These are phyloP conservation scores for Arctocebus calabarensis DNA, from an alignment of 2,797 vertebrate species.

Conservation along the genomic window DNA sequence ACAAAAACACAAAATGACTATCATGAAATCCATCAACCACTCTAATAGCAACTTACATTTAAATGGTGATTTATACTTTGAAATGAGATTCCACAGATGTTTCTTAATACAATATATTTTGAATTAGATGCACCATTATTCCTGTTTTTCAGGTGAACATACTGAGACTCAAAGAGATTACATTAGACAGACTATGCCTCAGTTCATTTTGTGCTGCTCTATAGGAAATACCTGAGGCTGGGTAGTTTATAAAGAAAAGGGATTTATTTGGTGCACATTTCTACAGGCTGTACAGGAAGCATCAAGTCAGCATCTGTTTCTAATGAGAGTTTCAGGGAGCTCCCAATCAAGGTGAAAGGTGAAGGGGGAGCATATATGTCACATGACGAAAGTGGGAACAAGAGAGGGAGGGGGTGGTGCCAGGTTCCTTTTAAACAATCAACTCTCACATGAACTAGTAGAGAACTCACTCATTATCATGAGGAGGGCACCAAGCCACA, in stretches of 20 bases:
- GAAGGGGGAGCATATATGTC: neutral
- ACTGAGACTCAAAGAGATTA: constrained; percentile 41
- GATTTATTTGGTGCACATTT: neutral
- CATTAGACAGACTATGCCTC: constrained; percentile 33
- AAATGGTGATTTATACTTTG: constrained; percentile 40
- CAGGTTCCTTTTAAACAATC: neutral
- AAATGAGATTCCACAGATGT: constrained; percentile 67
- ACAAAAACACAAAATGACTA: constrained; percentile 66
- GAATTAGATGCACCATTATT: constrained; percentile 59
- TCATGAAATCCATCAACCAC: constrained; percentile 43
- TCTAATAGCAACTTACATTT: constrained; percentile 67
- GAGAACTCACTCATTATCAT: neutral
- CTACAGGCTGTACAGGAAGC: neutral
- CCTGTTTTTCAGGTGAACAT: constrained; percentile 59
- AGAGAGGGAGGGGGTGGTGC: neutral
- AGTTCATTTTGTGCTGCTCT: neutral
- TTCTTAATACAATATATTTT: constrained; percentile 65
- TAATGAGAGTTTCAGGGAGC: neutral
- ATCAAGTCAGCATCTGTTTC: neutral
- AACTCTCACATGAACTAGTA: neutral
- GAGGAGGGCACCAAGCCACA: neutral
- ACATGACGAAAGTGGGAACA: neutral
- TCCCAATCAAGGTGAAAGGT: neutral
- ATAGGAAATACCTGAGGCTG: neutral
- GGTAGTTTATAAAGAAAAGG: neutral